These are phyloP conservation scores for Andrena bicolor DNA, from an alignment of 2,888 invertebrate species.

Conservation along the genomic window DNA sequence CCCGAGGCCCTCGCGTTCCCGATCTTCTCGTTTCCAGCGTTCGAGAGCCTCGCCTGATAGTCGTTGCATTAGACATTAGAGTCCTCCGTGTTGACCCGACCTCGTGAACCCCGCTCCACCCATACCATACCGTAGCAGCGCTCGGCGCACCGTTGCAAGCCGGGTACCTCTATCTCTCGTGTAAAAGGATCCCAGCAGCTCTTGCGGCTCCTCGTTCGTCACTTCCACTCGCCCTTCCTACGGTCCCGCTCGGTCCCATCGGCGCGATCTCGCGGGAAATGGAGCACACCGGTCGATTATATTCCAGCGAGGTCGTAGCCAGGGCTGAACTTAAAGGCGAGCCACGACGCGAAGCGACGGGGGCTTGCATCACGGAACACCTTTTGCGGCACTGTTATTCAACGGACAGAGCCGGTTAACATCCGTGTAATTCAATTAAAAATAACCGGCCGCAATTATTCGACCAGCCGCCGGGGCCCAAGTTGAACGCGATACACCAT, in stretches of 20 bases:
- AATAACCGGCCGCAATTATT: conserved; percentile 43
- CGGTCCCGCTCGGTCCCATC: conserved; percentile 61
- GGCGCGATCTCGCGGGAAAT: conserved; percentile 80
- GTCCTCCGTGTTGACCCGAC: conserved; percentile 79
- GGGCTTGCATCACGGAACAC: conserved; percentile 61
- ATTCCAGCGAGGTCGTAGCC: conserved; percentile 70
- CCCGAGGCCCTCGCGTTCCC: not conserved
- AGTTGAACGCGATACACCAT: conserved; percentile 25
- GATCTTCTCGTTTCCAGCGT: not conserved
- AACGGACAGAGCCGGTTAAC: conserved; percentile 44
- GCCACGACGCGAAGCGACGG: conserved; percentile 54
- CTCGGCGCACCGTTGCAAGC: conserved; percentile 49
- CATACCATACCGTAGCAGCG: conserved; percentile 51
- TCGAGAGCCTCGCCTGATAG: conserved; percentile 37
- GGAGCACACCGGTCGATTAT: conserved; percentile 79
- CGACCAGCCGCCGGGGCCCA: conserved; percentile 7
- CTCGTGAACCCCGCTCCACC: conserved; percentile 80
- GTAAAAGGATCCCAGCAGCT: conserved; percentile 76
- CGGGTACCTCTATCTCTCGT: conserved; percentile 67
- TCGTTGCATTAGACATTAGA: conserved; percentile 70
- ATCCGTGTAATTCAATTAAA: conserved; percentile 51
- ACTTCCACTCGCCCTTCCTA: conserved; percentile 28
- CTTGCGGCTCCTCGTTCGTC: conserved; percentile 41
- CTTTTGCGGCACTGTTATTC: conserved; percentile 57
- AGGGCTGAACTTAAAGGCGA: conserved; percentile 61